Base-by-base conservation (phyloP, 2,113 vertebrate genomes). In the Chamaea fasciata region DNA sequence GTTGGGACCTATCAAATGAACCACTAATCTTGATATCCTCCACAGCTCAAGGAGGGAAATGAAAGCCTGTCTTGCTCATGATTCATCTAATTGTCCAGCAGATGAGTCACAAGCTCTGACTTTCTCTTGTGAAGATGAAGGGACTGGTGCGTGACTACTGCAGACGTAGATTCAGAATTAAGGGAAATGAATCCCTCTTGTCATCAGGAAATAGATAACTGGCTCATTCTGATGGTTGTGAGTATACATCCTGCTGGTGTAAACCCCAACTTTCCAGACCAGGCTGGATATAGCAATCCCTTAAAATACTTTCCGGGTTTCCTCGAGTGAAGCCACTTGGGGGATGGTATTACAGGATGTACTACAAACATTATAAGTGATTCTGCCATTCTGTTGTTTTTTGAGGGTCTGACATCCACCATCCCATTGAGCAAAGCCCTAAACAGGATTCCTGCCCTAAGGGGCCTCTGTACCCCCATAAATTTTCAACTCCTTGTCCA, bases 31-130 rank as follows among this genome's bases (percentile, higher is more conserved):
- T 70, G 60, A 78, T 50, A 67, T 39, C 65, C 52, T 47, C n/a
- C 18, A 8, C 15, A 56, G 39, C 39, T 89, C 44, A 59, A 31
- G 52, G 44, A 35, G 33, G 60, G 73, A 89, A 89, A 84, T 84
- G 52, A 68, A 83, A 84, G 33, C 11, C 17, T 60, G 55, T 77
- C 56, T 84, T 94, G 56, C 16, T 63, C 28, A 26, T 94, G 93
- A 91, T 78, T 89, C 77, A 82, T 78, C 65, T 81, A 27, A 33
- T 87, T 57, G 83, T 91, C 68, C 39, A 47, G 69, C 47, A 92
- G 64, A 95, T 92, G 81, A 96, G 62, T 95, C 87, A 81, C 27
- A 47, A 89, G 52, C 77, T 92, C 30, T 76, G n/a, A 68, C 89
- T 89, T 92, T 96, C 95, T 92, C 65, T 52, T 59, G 60, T 52